phyloP scores from a whole-genome alignment of 2,888 invertebrate genomes.

The Hydrotaea diabolus region DNA sequence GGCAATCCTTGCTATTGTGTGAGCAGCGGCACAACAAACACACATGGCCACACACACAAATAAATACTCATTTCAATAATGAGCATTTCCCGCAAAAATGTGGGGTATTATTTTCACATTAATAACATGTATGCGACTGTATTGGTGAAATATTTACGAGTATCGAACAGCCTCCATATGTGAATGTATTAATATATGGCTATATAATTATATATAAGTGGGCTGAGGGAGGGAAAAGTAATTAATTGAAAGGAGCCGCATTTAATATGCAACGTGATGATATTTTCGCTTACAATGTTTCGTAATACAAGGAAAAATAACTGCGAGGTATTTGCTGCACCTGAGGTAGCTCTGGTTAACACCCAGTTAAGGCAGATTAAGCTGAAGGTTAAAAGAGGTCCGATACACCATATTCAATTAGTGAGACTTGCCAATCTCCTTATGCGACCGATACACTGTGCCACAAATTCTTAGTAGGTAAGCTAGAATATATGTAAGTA shows the following conservation, averaged over 20 bases:
- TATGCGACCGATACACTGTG: no score
- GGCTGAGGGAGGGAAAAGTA: constrained; percentile 20
- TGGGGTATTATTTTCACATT: constrained; percentile 54
- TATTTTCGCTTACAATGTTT: constrained; percentile 14
- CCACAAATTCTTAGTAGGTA: no score
- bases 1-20: background rate
- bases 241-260: constrained; percentile 58
- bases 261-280: constrained; percentile 43
- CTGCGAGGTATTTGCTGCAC: no score
- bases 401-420: no score
- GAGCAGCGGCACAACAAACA: background rate
- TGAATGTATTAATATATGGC: no score
- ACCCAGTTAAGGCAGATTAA: no score
- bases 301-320: no score
- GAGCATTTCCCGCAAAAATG: constrained; percentile 53
- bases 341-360: no score
- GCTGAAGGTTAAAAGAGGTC: no score
- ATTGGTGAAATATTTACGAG: background rate
- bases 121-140: constrained; percentile 37
- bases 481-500: no score
- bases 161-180: no score
- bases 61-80: constrained; percentile 4
- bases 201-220: background rate
- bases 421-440: no score
- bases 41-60: background rate